phyloP scores from a whole-genome alignment of 2,113 vertebrate species.

The Hirundichthys speculiger region DNA sequence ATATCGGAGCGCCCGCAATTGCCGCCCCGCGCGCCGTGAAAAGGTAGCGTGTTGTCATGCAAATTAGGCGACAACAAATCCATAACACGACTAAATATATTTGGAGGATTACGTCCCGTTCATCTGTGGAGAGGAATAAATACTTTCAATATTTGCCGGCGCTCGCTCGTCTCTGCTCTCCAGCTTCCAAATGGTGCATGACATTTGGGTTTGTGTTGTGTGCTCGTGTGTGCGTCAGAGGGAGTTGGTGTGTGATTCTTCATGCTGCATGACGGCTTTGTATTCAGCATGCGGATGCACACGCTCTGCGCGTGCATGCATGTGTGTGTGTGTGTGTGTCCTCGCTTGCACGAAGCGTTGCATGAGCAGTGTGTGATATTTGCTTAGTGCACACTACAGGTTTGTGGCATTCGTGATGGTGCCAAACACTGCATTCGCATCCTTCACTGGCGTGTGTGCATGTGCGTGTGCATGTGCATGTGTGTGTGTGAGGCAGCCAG shows the following conservation, averaged over 20 bases:
- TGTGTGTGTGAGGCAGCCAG: too few species aligned
- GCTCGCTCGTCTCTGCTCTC: slow-evolving; percentile 58
- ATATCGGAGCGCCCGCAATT: slow-evolving; percentile 71
- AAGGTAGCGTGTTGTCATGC: slow-evolving; percentile 80
- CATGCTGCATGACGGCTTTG: slow-evolving; percentile 25
- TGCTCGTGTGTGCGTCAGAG: neutral
- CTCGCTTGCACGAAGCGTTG: too few species aligned
- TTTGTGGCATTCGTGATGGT: too few species aligned
- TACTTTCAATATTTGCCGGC: slow-evolving; percentile 63
- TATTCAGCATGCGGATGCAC: slow-evolving; percentile 13
- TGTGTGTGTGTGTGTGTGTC: too few species aligned
- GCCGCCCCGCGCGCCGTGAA: slow-evolving; percentile 53
- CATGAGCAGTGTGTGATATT: slow-evolving; percentile 6
- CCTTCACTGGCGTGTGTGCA: too few species aligned
- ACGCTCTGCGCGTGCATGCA: too few species aligned
- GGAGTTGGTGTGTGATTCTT: slow-evolving; percentile 36
- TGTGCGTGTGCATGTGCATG: too few species aligned
- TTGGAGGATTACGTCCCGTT: slow-evolving; percentile 72
- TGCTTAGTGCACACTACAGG: neutral
- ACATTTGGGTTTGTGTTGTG: slow-evolving; percentile 36
- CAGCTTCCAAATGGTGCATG: slow-evolving; percentile 51
- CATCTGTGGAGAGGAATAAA: slow-evolving; percentile 65
- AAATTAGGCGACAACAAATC: slow-evolving; percentile 81
- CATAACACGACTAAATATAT: slow-evolving; percentile 75
- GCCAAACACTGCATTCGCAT: too few species aligned